Evolutionary conservation across 2,113 vertebrate species (phyloP).

Genomic region (Leptodactylus fuscus): DNA sequence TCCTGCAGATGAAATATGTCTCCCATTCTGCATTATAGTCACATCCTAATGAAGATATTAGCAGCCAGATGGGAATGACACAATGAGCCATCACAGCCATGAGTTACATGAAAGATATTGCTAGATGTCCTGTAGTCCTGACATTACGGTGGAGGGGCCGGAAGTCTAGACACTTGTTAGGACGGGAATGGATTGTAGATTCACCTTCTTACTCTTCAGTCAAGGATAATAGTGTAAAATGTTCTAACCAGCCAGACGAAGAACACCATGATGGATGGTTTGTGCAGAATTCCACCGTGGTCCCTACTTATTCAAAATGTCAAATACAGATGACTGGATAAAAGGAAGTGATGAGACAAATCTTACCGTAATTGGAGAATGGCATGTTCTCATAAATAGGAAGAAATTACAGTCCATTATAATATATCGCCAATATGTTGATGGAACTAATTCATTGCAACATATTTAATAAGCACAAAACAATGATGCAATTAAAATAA

Average conservation of each 20-base stretch:
- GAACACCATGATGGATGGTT: conserved; percentile 32
- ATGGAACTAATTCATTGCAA: background rate
- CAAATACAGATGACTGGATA: conserved; percentile 36
- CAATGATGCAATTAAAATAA: too few relatives aligned
- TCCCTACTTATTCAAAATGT: conserved; percentile 44
- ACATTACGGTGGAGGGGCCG: conserved; percentile 28
- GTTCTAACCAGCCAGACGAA: conserved; percentile 28
- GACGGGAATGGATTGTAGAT: conserved; percentile 16
- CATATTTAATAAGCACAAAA: too few relatives aligned
- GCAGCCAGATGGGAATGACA: conserved; percentile 43
- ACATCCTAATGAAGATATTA: conserved; percentile 44
- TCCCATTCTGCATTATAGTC: conserved; percentile 15
- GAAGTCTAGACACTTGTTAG: conserved; percentile 47
- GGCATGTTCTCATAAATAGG: background rate
- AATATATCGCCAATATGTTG: background rate
- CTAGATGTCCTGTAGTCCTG: conserved; percentile 39
- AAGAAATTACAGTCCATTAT: background rate
- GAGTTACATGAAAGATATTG: conserved; percentile 43
- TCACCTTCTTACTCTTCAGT: conserved; percentile 41
- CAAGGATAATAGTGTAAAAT: conserved; percentile 47
- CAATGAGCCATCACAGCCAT: conserved; percentile 29
- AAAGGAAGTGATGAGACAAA: conserved; percentile 27
- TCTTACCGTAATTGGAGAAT: background rate
- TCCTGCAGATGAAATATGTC: conserved; percentile 29
- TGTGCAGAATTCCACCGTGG: conserved; percentile 3